Evolutionary conservation across 2,113 vertebrate genomes (phyloP).

Genomic region (Phalacrocorax carbo): DNA sequence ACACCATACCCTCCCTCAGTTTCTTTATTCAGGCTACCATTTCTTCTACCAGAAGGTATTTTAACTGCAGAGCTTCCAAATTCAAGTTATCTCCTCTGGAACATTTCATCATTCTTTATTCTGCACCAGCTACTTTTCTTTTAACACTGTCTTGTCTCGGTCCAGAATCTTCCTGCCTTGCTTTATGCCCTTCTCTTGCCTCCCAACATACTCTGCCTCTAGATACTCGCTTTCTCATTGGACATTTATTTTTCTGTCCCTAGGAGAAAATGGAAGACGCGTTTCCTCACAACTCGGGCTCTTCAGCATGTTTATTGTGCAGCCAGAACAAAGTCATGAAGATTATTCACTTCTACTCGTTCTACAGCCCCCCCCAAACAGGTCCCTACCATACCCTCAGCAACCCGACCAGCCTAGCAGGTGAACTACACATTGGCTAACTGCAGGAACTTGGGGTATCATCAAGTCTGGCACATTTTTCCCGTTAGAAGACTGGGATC

Average conservation of each 20-base stretch:
- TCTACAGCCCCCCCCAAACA: not conserved
- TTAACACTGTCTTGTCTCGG: not conserved
- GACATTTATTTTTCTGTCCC: not conserved
- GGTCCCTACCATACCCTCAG: too few relatives aligned
- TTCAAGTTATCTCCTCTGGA: not conserved
- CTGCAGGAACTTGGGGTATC: not conserved
- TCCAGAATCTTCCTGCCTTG: not conserved
- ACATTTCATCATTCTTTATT: not conserved
- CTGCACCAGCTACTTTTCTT: not conserved
- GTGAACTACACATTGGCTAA: not conserved
- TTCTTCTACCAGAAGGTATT: not conserved
- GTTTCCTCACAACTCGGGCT: not conserved
- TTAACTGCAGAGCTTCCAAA: not conserved
- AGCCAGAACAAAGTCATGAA: not conserved
- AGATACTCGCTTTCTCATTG: not conserved
- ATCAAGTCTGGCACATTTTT: not conserved
- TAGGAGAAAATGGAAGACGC: not conserved
- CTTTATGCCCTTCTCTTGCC: not conserved
- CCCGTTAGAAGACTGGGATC: not conserved
- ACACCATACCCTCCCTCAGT: not conserved
- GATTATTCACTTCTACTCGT: not conserved
- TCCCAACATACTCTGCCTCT: not conserved
- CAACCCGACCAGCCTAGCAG: not conserved
- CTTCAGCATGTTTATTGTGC: not conserved
- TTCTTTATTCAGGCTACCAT: not conserved